These are phyloP conservation scores for Cuniculus paca DNA, from an alignment of 2,797 vertebrate genomes.

Conservation along the genomic window DNA sequence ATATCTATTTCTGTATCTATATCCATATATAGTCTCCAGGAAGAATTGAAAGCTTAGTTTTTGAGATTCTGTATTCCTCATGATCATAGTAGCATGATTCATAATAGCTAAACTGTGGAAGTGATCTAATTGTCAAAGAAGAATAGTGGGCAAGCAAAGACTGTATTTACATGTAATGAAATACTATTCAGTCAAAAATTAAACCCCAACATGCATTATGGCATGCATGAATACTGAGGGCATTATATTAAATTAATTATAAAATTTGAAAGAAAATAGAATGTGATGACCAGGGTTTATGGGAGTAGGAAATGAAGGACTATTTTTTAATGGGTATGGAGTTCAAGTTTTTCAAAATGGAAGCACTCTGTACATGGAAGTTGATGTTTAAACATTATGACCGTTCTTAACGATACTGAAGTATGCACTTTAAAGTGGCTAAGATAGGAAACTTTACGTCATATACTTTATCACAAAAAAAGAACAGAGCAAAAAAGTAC, in stretches of 20 bases:
- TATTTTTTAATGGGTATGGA: not conserved
- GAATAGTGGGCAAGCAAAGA: not conserved
- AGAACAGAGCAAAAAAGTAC: not conserved
- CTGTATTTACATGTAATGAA: not conserved
- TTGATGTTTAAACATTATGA: not conserved
- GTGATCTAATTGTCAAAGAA: not conserved
- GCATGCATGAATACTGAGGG: not conserved
- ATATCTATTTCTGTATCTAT: not conserved
- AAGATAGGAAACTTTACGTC: not conserved
- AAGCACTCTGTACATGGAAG: not conserved
- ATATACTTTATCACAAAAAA: not conserved
- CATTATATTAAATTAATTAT: not conserved
- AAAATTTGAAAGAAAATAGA: not conserved
- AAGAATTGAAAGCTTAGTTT: not conserved
- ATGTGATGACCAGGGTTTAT: not conserved
- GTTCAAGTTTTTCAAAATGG: not conserved
- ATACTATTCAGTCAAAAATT: not conserved
- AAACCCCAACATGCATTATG: not conserved
- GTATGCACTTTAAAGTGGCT: not conserved
- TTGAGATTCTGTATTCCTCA: too few relatives aligned
- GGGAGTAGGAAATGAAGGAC: accelerated
- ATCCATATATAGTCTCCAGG: not conserved
- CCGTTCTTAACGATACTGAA: not conserved
- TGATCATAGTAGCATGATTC: not conserved
- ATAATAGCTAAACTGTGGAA: not conserved